Conservation (phyloP, 64 coral and sea anemone species). For the Actinia tenebrosa region DNA sequence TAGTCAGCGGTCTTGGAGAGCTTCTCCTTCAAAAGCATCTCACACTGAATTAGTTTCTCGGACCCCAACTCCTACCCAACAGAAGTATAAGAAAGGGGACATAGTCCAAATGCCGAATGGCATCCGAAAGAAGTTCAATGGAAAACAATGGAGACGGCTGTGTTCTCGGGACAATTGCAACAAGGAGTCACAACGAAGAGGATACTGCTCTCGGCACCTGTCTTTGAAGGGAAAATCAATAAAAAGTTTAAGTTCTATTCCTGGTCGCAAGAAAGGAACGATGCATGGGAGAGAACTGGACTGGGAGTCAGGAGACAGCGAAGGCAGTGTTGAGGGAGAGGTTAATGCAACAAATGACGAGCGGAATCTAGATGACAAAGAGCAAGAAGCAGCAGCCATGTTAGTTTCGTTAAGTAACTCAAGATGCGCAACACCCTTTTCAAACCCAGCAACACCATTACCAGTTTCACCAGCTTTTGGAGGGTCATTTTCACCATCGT, state of each 20-base stretch:
- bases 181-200: conserved; percentile 90
- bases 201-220: conserved; percentile 91
- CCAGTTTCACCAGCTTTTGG: conserved; percentile 72
- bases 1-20: conserved; percentile 1
- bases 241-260: conserved; percentile 60
- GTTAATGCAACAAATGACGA: conserved; percentile 42
- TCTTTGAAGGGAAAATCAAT: conserved; percentile 85
- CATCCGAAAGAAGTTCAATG: conserved; percentile 98
- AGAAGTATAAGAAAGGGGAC: conserved; percentile 98
- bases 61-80: conserved; percentile 82
- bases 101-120: conserved; percentile 94
- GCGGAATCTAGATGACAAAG: conserved; percentile 73
- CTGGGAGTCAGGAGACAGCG: conserved; percentile 99
- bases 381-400: conserved; percentile 83
- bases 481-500: conserved; percentile 69
- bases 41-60: conserved; percentile 58
- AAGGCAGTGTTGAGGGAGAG: conserved; percentile 92
- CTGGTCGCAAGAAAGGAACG: conserved; percentile 72
- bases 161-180: conserved; percentile 92
- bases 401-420: conserved; percentile 89
- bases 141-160: conserved; percentile 91
- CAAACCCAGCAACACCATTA: conserved; percentile 75
- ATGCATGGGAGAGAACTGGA: conserved; percentile 55
- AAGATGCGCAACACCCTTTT: conserved; percentile 85
- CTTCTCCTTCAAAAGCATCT: conserved; percentile 12